Base-by-base conservation (phyloP, 1,140 invertebrate species). In the Leptopilina boulardi region DNA sequence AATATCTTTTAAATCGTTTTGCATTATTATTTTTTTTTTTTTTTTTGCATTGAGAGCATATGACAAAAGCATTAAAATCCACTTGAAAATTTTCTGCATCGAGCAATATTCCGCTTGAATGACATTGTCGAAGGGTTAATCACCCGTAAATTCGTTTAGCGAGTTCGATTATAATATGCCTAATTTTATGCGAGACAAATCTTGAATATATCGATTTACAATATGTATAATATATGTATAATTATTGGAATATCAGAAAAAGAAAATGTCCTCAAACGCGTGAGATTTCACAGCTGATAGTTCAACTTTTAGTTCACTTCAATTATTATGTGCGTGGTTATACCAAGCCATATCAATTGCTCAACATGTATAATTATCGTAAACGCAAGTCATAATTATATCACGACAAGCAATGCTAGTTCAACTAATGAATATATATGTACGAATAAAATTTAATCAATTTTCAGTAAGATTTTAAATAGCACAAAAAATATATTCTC, bases 101-200 rank as follows among this genome's bases (percentile, higher is more conserved):
- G 23, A 21, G 21, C 19, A 59, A 26, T 59, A 59, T 59, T 59
- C 56, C 21, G 56, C 21, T 26, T 59, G 21, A 26, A 59, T 23
- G 23, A 26, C 19, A 59, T 26, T 15, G 23, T 26, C 11, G 56
- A 13, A 59, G 56, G 56, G 56, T 59, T 59, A 59, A 26, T 59
- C 56, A 59, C 56, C 56, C 56, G 21, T 30, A 59, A 59, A 59
- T 59, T 59, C 56, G 56, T 59, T 59, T 59, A 59, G 19, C 56
- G 13, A 26, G 56, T 13, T 59, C 10, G 19, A 3, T 21, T 59
- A n/a, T n/a, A 59, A 59, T 26, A 59, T 59, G 56, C 56, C 56
- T 59, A 59, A 59, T 59, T 47, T 47, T 59, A 59, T 59, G 56
- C 56, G 56, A 59, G 23, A 21, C 15, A 15, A 59, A 59, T 26